Percentiles rank a stretch among this genome's conserved stretches.
phyloP scores from a whole-genome alignment of 2,888 invertebrate species.

The Meandrusa payeni region DNA sequence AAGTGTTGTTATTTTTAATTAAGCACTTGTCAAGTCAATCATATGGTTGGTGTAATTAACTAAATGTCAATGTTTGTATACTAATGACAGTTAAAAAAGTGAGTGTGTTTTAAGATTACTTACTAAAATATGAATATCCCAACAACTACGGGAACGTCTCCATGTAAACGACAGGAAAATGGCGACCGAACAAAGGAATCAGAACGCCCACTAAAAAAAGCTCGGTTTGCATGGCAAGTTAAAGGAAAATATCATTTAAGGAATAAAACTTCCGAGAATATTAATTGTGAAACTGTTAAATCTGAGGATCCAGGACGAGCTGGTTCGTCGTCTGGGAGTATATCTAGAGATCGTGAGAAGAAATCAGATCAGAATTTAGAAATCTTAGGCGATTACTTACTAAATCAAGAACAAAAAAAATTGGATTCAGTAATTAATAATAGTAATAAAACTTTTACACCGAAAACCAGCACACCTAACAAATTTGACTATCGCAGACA shows the following conservation, averaged over 20 bases:
- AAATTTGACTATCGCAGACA: conserved; percentile 55
- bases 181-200: conserved; percentile 71
- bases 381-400: conserved; percentile 59
- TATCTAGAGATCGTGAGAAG: conserved; percentile 39
- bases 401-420: conserved; percentile 59
- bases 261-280: conserved; percentile 50
- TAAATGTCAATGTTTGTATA: conserved; percentile 77
- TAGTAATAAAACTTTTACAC: conserved; percentile 43
- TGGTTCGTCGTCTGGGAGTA: conserved; percentile 40
- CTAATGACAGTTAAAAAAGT: conserved; percentile 50
- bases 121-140: conserved; percentile 60
- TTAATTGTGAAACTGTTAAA: conserved; percentile 30
- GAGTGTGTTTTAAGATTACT: conserved; percentile 34
- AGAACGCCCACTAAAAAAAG: conserved; percentile 84
- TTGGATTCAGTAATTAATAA: conserved; percentile 52
- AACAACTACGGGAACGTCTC: conserved; percentile 64
- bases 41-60: conserved; percentile 70
- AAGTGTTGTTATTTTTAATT: conserved; percentile 44
- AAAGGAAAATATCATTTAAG: conserved; percentile 83
- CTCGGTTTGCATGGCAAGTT: conserved; percentile 84
- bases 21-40: conserved; percentile 68
- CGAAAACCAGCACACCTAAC: conserved; percentile 44
- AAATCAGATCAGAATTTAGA: conserved; percentile 61
- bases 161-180: conserved; percentile 75
- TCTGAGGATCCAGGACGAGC: conserved; percentile 35